Evolutionary conservation across 2,888 invertebrate genomes (phyloP), one percentile per base, ranked within the genome.

Genomic region (Apoda limacodes): DNA sequence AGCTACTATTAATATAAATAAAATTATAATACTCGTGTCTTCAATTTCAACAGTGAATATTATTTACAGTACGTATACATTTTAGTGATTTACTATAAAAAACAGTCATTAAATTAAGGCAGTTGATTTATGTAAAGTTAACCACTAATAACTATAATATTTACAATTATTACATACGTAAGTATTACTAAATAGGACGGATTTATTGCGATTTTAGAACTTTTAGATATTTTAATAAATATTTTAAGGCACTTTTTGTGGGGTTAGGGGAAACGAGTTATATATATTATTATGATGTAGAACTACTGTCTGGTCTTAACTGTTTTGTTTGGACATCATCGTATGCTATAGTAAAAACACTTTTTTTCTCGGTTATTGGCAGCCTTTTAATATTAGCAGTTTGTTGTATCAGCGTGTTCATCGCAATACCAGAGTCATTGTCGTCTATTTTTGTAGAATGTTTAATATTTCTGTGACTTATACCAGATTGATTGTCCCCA

Each of bases 301-400:
- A 88, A 49, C 88, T 88, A 60, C 90, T 92, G 43, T 92, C 91
- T 10, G 92, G 88, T 52, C 90, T 76, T 31, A 93, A 76, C 55
- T 92, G 90, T 52, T 89, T 89, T 1, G 93, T 93, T 45, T 92
- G 90, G 50, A 95, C 92, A 53, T 94, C 94, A 53, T 92, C 92
- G 57, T 95, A 95, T 1, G 94, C 94, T 45, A 95, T 95, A 5
- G 93, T 93, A 55, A 95, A 95, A 14, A 95, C 89, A 58, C 94
- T 95, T 59, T 95, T 94, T 74, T 95, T 95, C 52, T 94, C 93
- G 3, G 88, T 87, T 37, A 88, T 88, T 10, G 87, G 85, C 49
- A 88, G 83, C 39, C 87, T 76, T 39, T 84, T 84, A 5, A 84
- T 82, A 50, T 85, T 83, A 37, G 82, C 83, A 25, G 81, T 70